Evolutionary conservation across 2,113 vertebrate species (phyloP), one percentile per base, ranked within the genome.

Genomic region (Bambusicola thoracicus): DNA sequence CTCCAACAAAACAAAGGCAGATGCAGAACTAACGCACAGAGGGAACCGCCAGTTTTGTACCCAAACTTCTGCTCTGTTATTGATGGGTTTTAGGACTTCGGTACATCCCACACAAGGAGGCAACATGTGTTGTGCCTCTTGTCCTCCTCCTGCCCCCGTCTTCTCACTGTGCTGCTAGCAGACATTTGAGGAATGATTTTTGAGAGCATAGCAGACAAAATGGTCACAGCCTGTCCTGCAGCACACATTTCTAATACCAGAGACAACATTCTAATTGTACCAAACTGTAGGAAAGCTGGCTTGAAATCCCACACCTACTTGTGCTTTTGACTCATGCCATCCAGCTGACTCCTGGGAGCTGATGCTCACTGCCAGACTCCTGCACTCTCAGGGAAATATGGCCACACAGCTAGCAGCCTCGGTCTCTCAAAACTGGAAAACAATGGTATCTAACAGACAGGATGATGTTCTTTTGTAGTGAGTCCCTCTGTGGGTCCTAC

Each of bases 201-300:
- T 43, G 59, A 2, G 24, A 4, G 0, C 2, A 0, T 6, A 29
- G 12, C 53, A 6, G 49, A 36, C 59, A 16, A 34, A 24, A 58
- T 1, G 76, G 49, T 30, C 1, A 25, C 59, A 27, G 76, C 76
- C 5, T 7, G 58, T 10, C n/a, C 75, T 22, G 13, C 2, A 44
- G 44, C 2, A 2, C 32, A 8, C 2, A 27, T 16, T 46, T 44
- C 10, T 7, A 48, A 20, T 25, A 13, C 30, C 41, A 4, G 41
- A 65, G 67, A 30, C 1, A 0, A 34, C 5, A 30, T 10, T 15
- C 34, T 21, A 8, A 32, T 67, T 48, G 67, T 36, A 41, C 34
- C 7, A 0, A 1, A 19, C 59, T 41, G 67, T 4, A 18, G 22
- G 46, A 34, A 4, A 4, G 8, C 20, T 24, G 32, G 44, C 22